These are phyloP conservation scores for Eubasilissa regina DNA, from an alignment of 1,140 invertebrate species.

Conservation along the genomic window DNA sequence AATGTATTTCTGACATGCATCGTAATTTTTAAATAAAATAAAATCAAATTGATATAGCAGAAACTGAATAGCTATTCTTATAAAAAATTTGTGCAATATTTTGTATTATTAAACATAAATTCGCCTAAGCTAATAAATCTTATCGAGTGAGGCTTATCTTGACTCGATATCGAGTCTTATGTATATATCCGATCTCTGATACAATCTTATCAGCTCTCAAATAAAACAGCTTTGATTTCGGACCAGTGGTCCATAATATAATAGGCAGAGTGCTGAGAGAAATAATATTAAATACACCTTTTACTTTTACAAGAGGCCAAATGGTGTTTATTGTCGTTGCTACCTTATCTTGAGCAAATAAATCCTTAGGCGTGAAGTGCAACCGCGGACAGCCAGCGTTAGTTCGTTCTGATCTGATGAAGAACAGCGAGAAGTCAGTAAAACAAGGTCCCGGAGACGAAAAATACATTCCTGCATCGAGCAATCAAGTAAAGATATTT, in stretches of 20 bases:
- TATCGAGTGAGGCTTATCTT: too few relatives aligned
- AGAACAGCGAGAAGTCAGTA: background rate
- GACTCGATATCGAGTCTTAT: background rate
- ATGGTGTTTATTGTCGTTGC: conserved; percentile 46
- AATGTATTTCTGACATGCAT: too few relatives aligned
- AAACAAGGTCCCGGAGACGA: background rate
- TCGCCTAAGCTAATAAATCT: too few relatives aligned
- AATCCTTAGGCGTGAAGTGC: conserved; percentile 39
- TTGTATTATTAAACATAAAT: too few relatives aligned
- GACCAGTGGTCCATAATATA: background rate
- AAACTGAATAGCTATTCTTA: too few relatives aligned
- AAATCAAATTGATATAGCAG: too few relatives aligned
- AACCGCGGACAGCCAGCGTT: background rate
- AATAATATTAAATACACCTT: conserved; percentile 20
- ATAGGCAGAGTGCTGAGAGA: background rate
- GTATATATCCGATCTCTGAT: background rate
- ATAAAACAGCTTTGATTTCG: conserved; percentile 1
- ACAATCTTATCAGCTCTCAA: conserved; percentile 7
- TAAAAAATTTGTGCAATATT: too few relatives aligned
- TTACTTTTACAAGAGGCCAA: conserved; percentile 42
- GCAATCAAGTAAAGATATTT: background rate
- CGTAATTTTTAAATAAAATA: too few relatives aligned
- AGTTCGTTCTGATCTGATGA: conserved; percentile 4
- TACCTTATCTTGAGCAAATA: conserved; percentile 43
- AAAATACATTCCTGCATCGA: background rate